These are phyloP conservation scores for Mystacornis crossleyi DNA, from an alignment of 2,113 vertebrate genomes.

Conservation along the genomic window DNA sequence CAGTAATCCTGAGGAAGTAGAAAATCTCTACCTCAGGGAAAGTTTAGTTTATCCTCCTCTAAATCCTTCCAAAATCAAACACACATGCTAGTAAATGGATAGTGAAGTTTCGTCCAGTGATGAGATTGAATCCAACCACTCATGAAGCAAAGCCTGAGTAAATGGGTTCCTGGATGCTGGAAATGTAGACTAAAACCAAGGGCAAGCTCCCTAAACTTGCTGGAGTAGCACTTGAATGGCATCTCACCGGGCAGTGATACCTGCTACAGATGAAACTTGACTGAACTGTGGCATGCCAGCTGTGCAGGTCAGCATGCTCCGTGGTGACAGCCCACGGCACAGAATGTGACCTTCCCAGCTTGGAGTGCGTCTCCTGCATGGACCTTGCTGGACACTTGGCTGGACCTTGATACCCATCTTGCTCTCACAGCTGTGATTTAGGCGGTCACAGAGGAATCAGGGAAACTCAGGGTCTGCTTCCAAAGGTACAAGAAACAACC, in stretches of 20 bases:
- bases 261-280: background rate
- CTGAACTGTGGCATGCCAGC: rapidly evolving
- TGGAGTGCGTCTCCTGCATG: background rate
- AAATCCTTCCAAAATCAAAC: background rate
- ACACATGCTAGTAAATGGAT: background rate
- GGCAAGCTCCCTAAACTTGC: background rate
- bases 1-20: background rate
- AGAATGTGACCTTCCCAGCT: background rate
- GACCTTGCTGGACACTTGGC: rapidly evolving
- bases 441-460: background rate
- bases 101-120: background rate
- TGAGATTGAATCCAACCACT: background rate
- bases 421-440: background rate
- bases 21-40: background rate
- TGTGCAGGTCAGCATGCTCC: background rate
- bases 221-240: background rate
- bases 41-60: background rate
- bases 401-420: background rate
- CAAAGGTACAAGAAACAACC: background rate
- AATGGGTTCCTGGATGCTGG: background rate
- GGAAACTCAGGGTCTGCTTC: background rate
- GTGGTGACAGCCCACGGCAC: rapidly evolving
- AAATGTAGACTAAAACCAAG: background rate
- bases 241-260: background rate
- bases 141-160: background rate